Evolutionary conservation across 2,113 vertebrate genomes (phyloP).

Genomic region (Oreochromis aureus): DNA sequence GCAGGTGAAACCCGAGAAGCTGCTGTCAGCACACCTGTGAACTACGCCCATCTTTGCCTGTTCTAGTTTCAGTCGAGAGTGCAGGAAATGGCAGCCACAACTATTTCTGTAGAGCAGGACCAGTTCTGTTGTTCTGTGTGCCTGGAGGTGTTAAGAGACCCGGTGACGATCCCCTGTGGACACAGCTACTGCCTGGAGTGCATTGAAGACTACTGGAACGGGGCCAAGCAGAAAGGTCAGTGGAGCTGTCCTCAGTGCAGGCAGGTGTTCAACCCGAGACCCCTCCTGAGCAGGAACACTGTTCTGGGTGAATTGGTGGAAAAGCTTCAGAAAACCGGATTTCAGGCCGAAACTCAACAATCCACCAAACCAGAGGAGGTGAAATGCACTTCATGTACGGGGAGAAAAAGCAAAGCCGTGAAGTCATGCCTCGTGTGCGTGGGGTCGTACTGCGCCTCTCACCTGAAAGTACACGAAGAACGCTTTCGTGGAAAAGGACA

Average conservation of each 20-base stretch:
- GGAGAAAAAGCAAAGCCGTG: constrained; percentile 79
- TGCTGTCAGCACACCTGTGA: constrained; percentile 34
- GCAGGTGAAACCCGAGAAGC: constrained; percentile 41
- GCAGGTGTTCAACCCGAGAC: constrained; percentile 66
- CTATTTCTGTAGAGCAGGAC: constrained; percentile 74
- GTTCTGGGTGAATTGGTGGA: constrained; percentile 70
- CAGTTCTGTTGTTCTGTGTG: constrained; percentile 77
- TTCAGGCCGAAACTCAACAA: neutral
- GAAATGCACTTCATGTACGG: constrained; percentile 82
- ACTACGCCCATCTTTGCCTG: constrained; percentile 12
- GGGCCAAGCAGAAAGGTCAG: constrained; percentile 46
- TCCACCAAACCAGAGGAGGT: constrained; percentile 39
- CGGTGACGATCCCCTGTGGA: constrained; percentile 75
- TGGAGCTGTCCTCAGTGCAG: constrained; percentile 73
- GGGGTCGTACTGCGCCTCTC: constrained; percentile 85
- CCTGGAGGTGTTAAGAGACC: constrained; percentile 67
- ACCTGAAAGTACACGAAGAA: constrained; percentile 84
- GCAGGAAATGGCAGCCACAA: constrained; percentile 62
- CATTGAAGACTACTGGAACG: constrained; percentile 75
- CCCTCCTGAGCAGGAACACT: constrained; percentile 66
- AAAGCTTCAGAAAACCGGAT: constrained; percentile 25
- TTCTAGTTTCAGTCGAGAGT: neutral
- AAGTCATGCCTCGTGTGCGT: constrained; percentile 86
- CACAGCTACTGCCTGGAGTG: constrained; percentile 85
- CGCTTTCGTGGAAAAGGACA: constrained; percentile 76